Conservation (phyloP, 2,888 invertebrate species). For the Drosophila meridiana region DNA sequence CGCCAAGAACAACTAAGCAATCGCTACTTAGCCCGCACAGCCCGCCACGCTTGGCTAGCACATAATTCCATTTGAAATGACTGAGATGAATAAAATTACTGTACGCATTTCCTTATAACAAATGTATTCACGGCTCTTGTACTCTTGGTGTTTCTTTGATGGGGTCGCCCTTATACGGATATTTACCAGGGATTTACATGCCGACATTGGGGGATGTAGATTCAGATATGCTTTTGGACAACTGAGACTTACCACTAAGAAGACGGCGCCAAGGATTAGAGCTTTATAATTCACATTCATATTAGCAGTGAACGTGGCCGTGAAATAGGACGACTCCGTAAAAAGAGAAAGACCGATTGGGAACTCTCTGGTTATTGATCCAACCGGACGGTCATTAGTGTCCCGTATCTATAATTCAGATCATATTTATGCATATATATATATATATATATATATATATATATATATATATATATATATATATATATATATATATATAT, state of each 20-base stretch:
- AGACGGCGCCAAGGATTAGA: neutral
- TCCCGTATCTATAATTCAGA: neutral
- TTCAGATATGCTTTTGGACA: neutral
- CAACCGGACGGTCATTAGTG: neutral
- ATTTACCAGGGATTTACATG: neutral
- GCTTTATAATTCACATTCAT: neutral
- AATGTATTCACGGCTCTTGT: slow-evolving; percentile 30
- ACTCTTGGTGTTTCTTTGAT: neutral
- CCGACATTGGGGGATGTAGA: neutral
- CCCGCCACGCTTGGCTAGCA: slow-evolving; percentile 20
- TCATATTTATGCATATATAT: neutral
- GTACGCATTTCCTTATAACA: neutral
- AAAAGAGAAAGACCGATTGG: neutral
- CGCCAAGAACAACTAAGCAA: slow-evolving; percentile 86
- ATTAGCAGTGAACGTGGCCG: neutral
- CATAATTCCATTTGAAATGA: slow-evolving; percentile 43
- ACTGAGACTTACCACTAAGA: neutral
- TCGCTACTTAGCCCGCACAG: neutral
- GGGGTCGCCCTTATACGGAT: neutral
- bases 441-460: neutral
- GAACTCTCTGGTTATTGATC: neutral
- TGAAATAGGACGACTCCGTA: neutral
- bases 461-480: too few relatives aligned
- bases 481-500: neutral
- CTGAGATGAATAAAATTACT: slow-evolving; percentile 42